Base-by-base conservation (phyloP, 2,113 vertebrate genomes). In the Myodes glareolus region DNA sequence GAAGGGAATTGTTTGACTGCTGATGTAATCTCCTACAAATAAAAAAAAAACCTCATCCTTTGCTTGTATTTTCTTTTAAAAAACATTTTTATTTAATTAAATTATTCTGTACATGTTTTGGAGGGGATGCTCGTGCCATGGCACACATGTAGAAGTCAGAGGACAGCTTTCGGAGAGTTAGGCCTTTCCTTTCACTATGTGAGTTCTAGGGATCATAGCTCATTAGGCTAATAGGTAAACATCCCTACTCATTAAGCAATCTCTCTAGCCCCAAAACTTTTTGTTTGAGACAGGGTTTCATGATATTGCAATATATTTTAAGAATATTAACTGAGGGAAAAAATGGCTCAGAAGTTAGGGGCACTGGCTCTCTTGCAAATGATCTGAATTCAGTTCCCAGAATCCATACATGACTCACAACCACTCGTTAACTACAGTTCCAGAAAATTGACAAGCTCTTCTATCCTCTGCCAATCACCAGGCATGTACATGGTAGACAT, bases 291-390 rank as follows among this genome's bases (percentile, higher is more conserved):
- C 19, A 65, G n/a, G 25, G 39, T 85, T 65, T 85, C 61, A 85
- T 42, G n/a, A 2, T 45, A 17, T 92, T 86, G 10, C 29, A 58
- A 81, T 76, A 85, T 47, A 88, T 75, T 95, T 95, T 81, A 92
- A 88, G 81, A 96, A 96, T 72, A 91, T 47, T 19, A 88, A 91
- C 21, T 77, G 81, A 72, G 78, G 47, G 10, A 58, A n/a, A 58
- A 81, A 21, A n/a, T 0, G 19, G 52, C 21, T 81, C 19, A 81
- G 50, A 21, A 58, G 33, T 55, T 55, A 81, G 78, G 77, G 55
- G 19, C 33, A 25, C 78, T 58, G 19, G 52, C 78, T 58, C 19
- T 58, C 52, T n/a, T 81, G 11, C 23, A 81, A 39, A 61, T 25
- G 21, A 39, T 39, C 21, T 39, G 21, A 27, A 16, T 36, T 82